Evolutionary conservation across 2,797 vertebrate genomes (phyloP), one percentile per base, ranked within the genome.

Genomic region (Meriones psammophilus): DNA sequence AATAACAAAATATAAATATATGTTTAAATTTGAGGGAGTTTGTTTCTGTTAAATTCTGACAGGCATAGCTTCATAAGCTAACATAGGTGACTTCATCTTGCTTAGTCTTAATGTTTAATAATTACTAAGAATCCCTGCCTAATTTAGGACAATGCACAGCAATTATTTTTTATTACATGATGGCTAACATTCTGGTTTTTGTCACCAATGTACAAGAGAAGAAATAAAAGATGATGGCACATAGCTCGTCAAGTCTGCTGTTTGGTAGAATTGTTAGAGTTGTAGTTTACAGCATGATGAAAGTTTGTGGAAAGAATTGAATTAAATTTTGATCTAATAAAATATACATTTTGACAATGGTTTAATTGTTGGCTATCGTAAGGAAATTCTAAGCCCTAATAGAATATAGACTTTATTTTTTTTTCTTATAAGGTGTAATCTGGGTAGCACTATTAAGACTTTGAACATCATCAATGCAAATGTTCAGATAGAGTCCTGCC

Each of bases 41-140:
- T n/a, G 8, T 77, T 76, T 94, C 54, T 89, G 10, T 79, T 73
- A 79, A 90, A 66, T 74, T 78, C 36, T 83, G 17, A 81, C 80
- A 71, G n/a, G 33, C 10, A 33, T 5, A 92, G 18, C 14, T 69
- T 42, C n/a, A 18, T 66, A 94, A 64, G 42, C 3, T 78, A 62
- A 0, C 2, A 17, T 10, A 74, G 56, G 14, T 77, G 50, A 64
- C 6, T 79, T 83, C 30, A 68, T 86, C 26, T 77, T 83, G 33
- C 56, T 60, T 39, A 42, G 1, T 88, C n/a, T 46, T 87, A n/a
- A 46, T 93, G 84, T 83, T 36, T 33, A 74, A 18, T 54, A 87
- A 89, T 39, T 46, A 6, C 14, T 96, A 78, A n/a, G 84, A 78
- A 50, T 39, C 66, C 14, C 22, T 89, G 69, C 54, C 8, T 64